Conservation (phyloP, 1,140 invertebrate genomes). For the Procambarus clarkii region DNA sequence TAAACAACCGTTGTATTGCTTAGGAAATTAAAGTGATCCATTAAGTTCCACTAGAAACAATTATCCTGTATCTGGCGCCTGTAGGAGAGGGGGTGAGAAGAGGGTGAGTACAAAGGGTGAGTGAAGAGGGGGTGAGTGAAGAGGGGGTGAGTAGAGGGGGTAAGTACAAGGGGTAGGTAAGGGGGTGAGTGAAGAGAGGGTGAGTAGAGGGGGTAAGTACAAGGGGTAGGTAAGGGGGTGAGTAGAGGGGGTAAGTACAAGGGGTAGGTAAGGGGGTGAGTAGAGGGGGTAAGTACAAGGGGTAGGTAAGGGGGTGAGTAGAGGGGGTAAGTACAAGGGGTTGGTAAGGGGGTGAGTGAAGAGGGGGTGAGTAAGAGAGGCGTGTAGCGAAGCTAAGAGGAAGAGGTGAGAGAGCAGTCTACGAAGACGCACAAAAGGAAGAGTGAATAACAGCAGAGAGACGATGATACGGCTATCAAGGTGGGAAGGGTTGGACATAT, state of each 20-base stretch:
- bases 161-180: background rate
- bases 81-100: background rate
- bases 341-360: conserved; percentile 8
- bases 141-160: background rate
- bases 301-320: background rate
- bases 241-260: background rate
- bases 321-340: background rate
- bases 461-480: background rate
- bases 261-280: conserved; percentile 12
- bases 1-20: conserved; percentile 2
- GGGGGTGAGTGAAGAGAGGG: background rate
- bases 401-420: background rate
- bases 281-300: background rate
- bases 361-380: background rate
- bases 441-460: background rate
- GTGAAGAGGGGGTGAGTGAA: too few relatives aligned
- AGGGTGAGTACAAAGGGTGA: background rate
- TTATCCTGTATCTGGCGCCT: background rate
- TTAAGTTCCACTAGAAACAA: too few relatives aligned
- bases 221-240: background rate
- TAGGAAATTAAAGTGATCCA: background rate
- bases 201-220: background rate
- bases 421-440: background rate
- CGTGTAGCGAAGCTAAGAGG: background rate
- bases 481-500: background rate